A percentile compares a stretch with the other conserved stretches of the same genome.
phyloP scores from a whole-genome alignment of 1,140 invertebrate genomes.

The Lasioglossum albipes region DNA sequence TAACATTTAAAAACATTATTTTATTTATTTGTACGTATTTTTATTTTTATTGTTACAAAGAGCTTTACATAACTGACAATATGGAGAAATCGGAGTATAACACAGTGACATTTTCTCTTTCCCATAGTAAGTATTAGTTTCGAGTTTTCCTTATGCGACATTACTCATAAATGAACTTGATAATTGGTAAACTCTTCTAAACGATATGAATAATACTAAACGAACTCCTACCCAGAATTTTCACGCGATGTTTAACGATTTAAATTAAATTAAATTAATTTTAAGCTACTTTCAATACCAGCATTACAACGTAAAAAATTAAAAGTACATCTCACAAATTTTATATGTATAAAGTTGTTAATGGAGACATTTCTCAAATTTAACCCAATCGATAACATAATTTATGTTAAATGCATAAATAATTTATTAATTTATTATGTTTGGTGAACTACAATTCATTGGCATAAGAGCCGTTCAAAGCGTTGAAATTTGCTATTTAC shows the following conservation, averaged over 20 bases:
- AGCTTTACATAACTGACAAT: conserved; percentile 19
- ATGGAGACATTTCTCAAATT: not conserved
- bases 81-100: conserved; percentile 2
- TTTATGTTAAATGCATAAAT: conserved; percentile 25
- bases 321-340: not conserved
- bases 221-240: not conserved
- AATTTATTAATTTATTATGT: not conserved
- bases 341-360: not conserved
- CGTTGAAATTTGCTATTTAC: not conserved
- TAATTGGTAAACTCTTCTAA: not conserved
- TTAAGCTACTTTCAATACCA: not conserved
- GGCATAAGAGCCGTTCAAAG: not conserved
- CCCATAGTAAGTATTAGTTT: not conserved
- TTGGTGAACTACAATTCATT: not conserved
- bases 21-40: conserved; percentile 39
- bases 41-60: conserved; percentile 31
- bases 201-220: not conserved
- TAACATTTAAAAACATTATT: conserved; percentile 24
- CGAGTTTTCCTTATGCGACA: not conserved
- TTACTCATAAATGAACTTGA: not conserved
- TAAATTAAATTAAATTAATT: not conserved
- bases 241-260: not conserved
- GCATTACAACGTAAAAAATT: not conserved
- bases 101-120: not conserved
- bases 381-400: not conserved